A percentile compares a stretch with the other conserved stretches of the same genome.
phyloP scores from a whole-genome alignment of 2,113 vertebrate species.

The Perccottus glenii region DNA sequence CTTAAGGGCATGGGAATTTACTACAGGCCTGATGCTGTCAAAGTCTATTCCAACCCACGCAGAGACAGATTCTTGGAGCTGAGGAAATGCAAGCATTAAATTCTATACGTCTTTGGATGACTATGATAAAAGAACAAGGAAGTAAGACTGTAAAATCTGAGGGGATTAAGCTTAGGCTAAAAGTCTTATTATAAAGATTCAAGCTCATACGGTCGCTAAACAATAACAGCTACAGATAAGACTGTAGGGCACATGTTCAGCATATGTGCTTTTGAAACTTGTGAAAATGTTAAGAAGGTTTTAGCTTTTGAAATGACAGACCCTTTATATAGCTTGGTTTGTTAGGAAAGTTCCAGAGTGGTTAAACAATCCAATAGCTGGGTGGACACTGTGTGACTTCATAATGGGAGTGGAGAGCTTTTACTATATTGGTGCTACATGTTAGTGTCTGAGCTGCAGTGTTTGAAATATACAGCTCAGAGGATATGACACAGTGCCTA shows the following conservation, averaged over 20 bases:
- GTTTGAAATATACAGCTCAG: slow-evolving; percentile 28
- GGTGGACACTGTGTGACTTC: slow-evolving; percentile 29
- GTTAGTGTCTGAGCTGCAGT: slow-evolving; percentile 21
- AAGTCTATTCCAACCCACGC: slow-evolving; percentile 2
- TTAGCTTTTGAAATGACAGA: neutral
- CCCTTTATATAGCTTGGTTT: neutral
- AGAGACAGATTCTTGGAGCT: slow-evolving; percentile 16
- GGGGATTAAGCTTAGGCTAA: slow-evolving; percentile 7
- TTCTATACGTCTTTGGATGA: slow-evolving; percentile 2
- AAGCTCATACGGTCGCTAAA: neutral
- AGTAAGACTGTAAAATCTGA: slow-evolving; percentile 24
- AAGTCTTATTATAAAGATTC: neutral
- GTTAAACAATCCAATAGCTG: slow-evolving; percentile 2
- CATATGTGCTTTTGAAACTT: neutral
- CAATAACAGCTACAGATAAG: neutral
- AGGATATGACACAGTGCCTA: slow-evolving; percentile 67
- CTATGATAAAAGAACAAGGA: slow-evolving; percentile 4
- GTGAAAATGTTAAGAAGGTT: neutral
- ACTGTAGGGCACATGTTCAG: neutral
- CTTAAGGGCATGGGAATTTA: slow-evolving; percentile 7
- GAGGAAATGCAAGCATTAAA: neutral
- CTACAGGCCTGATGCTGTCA: slow-evolving; percentile 3
- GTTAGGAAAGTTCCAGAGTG: neutral
- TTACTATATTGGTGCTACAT: slow-evolving; percentile 6
- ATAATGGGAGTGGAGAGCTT: slow-evolving; percentile 49